Evolutionary conservation across 2,797 vertebrate species (phyloP).

Genomic region (Coracias cyanogaster): DNA sequence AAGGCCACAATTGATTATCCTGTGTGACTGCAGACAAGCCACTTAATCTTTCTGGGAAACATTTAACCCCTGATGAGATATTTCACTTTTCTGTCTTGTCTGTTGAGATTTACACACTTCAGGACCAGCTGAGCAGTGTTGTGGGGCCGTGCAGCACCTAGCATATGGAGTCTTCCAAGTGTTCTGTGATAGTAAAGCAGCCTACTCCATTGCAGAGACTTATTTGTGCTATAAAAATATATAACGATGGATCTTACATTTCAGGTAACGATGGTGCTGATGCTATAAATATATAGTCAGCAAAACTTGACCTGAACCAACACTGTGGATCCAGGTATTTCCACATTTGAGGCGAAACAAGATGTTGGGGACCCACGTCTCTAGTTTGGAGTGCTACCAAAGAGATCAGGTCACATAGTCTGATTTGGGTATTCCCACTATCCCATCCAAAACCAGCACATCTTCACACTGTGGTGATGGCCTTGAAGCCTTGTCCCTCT

Average conservation of each 20-base stretch:
- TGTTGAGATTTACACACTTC: neutral
- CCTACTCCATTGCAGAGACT: neutral
- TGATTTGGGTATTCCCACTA: neutral
- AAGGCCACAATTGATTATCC: neutral
- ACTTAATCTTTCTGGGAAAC: neutral
- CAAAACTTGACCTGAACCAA: neutral
- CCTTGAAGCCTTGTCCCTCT: neutral
- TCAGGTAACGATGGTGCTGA: neutral
- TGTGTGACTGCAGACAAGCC: neutral
- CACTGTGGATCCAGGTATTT: neutral
- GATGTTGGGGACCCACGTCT: neutral
- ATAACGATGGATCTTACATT: neutral
- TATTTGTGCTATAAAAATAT: neutral
- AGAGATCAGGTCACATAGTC: neutral
- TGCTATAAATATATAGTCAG: neutral
- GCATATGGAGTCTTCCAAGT: neutral
- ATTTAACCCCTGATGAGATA: neutral
- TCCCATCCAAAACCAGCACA: neutral
- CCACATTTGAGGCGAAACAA: neutral
- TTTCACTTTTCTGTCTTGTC: neutral
- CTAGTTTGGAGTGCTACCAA: fast-evolving
- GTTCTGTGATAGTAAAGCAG: neutral
- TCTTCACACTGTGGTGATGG: neutral
- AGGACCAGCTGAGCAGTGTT: neutral
- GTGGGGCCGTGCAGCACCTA: neutral